A percentile compares a stretch with the other conserved stretches of the same genome.
These are phyloP conservation scores for Limonius californicus DNA, from an alignment of 1,140 invertebrate genomes.

Conservation along the genomic window DNA sequence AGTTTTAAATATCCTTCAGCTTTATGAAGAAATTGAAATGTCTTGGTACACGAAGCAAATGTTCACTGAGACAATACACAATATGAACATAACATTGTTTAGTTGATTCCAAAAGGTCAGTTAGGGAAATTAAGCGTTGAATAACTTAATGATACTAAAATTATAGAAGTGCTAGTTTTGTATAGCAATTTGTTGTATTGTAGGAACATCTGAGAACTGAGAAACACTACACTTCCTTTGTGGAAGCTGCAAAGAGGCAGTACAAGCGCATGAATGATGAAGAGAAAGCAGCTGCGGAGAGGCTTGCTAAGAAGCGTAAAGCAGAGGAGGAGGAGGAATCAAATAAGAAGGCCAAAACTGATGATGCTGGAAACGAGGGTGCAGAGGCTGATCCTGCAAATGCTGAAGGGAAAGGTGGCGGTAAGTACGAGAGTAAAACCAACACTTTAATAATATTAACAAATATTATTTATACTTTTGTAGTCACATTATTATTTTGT, in stretches of 20 bases:
- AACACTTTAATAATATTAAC: no score
- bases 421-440: background rate
- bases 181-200: background rate
- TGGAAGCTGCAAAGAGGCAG: constrained; percentile 41
- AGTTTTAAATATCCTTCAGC: no score
- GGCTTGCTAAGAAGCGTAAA: constrained; percentile 26
- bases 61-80: no score
- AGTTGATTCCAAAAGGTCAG: no score
- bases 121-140: no score
- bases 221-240: constrained; percentile 44
- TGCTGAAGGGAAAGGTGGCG: background rate
- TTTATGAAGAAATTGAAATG: no score
- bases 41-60: no score
- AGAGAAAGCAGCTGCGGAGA: constrained; percentile 34
- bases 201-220: constrained; percentile 52
- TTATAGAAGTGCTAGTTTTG: no score
- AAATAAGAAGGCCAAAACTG: constrained; percentile 20
- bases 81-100: no score
- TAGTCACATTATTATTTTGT: background rate
- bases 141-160: no score
- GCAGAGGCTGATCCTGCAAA: background rate
- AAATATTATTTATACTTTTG: no score
- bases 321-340: constrained; percentile 35
- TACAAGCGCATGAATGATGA: constrained; percentile 37
- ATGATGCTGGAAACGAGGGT: no score